phyloP scores from a whole-genome alignment of 2,113 vertebrate genomes.

The Ivindomyrus marchei region DNA sequence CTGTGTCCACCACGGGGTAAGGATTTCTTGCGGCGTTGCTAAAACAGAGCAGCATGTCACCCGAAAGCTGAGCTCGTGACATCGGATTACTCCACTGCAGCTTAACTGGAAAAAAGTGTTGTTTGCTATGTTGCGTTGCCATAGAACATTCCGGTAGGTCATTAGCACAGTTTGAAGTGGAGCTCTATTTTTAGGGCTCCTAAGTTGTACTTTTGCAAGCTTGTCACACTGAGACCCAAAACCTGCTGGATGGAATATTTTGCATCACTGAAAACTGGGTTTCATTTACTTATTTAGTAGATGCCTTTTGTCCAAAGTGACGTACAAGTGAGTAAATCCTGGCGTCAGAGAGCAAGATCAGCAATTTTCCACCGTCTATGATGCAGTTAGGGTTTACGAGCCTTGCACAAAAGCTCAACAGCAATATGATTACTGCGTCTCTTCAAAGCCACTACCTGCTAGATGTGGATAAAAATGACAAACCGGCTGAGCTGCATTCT shows the following conservation, averaged over 20 bases:
- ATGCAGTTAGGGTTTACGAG: not conserved
- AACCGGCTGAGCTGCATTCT: not conserved
- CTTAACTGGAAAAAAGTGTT: not conserved
- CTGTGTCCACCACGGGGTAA: slow-evolving; percentile 88
- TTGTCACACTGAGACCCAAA: not conserved
- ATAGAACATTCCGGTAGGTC: not conserved
- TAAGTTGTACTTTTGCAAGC: not conserved
- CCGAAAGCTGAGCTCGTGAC: not conserved
- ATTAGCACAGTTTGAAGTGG: not conserved
- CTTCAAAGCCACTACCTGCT: not conserved
- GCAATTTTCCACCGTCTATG: not conserved
- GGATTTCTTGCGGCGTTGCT: not conserved
- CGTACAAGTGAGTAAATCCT: not conserved
- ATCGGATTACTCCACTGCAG: not conserved
- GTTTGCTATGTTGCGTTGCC: not conserved
- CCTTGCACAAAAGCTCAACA: not conserved
- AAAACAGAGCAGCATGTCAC: not conserved
- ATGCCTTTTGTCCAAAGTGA: not conserved
- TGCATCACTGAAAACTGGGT: not conserved
- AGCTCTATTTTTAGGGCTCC: not conserved
- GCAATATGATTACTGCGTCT: not conserved
- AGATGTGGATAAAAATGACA: not conserved
- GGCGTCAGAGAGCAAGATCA: not conserved
- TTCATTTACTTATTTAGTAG: not conserved
- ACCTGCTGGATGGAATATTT: not conserved